Base-by-base conservation (phyloP, 2,888 invertebrate genomes). In the Gastracanthus pulcherrimus region DNA sequence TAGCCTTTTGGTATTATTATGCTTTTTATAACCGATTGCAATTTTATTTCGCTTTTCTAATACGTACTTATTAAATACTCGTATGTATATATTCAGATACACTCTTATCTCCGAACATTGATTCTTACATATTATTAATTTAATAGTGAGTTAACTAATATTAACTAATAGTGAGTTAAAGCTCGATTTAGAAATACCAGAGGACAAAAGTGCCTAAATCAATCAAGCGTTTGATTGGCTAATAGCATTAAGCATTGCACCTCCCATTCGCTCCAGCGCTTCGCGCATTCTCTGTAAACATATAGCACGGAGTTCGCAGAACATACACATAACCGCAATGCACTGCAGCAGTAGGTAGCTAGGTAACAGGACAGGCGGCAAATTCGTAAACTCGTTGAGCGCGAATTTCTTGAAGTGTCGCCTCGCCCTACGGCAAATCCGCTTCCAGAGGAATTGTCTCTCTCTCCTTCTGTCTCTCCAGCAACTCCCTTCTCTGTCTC, bases 331-430 rank as follows among this genome's bases (percentile, higher is more conserved):
- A 51, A n/a, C 51, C 9, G 4, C 23, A 51, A 51, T 11, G 51
- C 19, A 51, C n/a, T 34, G 16, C 16, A n/a, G 34, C 29, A 16
- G n/a, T 69, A 69, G 16, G 41, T 45, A 29, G 29, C 16, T n/a
- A 34, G 36, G n/a, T n/a, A n/a, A 29, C 45, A 69, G 45, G 45
- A 34, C 48, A 55, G 11, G 48, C 70, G 70, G 41, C 26, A 62
- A 70, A 77, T 70, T 69, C 71, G 78, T 41, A 55, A 78, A 78
- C 78, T 71, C 78, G 64, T 71, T 60, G 71, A 45, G 23, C 23
- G 23, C 23, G 48, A 64, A 75, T 75, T 64, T 64, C 64, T 75
- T 48, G 48, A 48, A 78, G 78, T 76, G 67, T 62, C 62, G 60
- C 23, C 19, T n/a, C n/a, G n/a, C n/a, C n/a, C n/a, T n/a, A 19